A percentile compares a stretch with the other conserved stretches of the same genome.
Evolutionary conservation across 2,797 vertebrate genomes (phyloP).

Genomic region (Ciconia nigra): DNA sequence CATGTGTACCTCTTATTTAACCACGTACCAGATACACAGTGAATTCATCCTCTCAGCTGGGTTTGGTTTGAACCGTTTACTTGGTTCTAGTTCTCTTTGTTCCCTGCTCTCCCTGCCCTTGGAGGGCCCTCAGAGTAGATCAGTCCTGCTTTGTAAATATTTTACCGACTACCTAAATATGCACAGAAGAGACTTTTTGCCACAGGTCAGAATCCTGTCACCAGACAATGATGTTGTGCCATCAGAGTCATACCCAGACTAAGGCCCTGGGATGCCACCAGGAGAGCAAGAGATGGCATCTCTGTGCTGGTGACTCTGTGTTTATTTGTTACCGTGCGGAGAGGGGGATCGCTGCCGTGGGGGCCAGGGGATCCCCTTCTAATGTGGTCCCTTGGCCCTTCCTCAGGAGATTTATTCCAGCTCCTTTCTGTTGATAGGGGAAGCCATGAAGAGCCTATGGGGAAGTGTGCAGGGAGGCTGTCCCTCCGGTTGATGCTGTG

Average conservation of each 20-base stretch:
- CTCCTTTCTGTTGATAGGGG: not conserved
- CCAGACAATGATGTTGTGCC: not conserved
- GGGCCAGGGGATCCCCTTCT: not conserved
- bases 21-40: not conserved
- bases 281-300: not conserved
- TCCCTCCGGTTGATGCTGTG: not conserved
- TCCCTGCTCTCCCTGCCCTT: not conserved
- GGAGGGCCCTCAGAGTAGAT: fast-evolving
- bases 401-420: not conserved
- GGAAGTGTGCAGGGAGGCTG: not conserved
- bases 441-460: not conserved
- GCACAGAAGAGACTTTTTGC: not conserved
- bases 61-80: not conserved
- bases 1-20: not conserved
- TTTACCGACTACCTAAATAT: not conserved
- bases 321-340: fast-evolving
- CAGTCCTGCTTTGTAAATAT: not conserved
- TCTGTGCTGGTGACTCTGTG: not conserved
- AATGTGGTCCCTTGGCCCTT: not conserved
- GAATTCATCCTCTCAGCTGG: not conserved
- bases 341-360: no score
- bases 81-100: not conserved
- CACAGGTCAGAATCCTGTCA: not conserved
- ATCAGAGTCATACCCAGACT: not conserved
- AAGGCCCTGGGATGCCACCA: not conserved